Conservation (phyloP, 2,888 invertebrate genomes). For the Portevinia maculata region DNA sequence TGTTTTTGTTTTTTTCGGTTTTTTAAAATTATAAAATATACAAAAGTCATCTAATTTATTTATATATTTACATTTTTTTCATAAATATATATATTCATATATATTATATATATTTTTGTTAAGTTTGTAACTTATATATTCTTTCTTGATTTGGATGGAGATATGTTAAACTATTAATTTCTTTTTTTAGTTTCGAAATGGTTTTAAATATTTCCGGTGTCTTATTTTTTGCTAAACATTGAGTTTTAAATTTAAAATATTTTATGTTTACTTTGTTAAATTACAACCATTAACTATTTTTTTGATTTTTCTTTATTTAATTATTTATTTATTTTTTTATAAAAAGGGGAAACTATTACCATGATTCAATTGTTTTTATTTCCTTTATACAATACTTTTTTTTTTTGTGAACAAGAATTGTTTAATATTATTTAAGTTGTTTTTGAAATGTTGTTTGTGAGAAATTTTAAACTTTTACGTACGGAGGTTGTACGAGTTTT, state of each 20-base stretch:
- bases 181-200: conserved; percentile 15
- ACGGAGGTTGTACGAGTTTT: background rate
- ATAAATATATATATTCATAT: conserved; percentile 19
- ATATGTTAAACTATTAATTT: conserved; percentile 70
- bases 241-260: conserved; percentile 26
- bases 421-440: no score
- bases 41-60: conserved; percentile 23
- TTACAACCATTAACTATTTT: conserved; percentile 59
- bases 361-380: background rate
- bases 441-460: background rate
- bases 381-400: background rate
- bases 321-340: conserved; percentile 16
- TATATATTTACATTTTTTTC: conserved; percentile 12
- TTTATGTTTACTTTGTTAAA: conserved; percentile 44
- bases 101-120: conserved; percentile 27
- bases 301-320: conserved; percentile 47
- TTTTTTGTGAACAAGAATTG: background rate
- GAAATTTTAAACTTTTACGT: background rate
- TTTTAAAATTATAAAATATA: conserved; percentile 52
- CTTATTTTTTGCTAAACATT: conserved; percentile 18
- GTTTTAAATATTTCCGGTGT: conserved; percentile 18
- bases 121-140: conserved; percentile 27
- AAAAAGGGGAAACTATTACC: conserved; percentile 14
- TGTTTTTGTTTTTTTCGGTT: conserved; percentile 13
- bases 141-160: conserved; percentile 64